phyloP scores from a whole-genome alignment of 2,797 vertebrate genomes.

The Arctocebus calabarensis region DNA sequence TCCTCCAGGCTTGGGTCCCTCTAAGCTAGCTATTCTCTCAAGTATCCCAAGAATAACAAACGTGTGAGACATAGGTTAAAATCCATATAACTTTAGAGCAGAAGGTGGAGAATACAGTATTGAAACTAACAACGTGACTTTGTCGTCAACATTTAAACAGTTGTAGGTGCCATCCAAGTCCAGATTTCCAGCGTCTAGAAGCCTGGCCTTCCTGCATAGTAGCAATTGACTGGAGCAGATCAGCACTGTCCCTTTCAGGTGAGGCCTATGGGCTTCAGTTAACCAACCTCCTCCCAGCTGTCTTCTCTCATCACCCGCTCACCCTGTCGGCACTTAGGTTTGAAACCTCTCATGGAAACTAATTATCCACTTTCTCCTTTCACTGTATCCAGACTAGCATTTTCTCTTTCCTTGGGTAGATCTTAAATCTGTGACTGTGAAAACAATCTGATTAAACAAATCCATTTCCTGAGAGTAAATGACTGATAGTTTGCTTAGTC shows the following conservation, averaged over 20 bases:
- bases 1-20: not conserved
- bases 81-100: not conserved
- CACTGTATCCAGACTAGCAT: not conserved
- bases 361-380: not conserved
- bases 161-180: not conserved
- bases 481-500: not conserved
- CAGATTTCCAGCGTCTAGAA: not conserved
- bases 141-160: not conserved
- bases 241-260: not conserved
- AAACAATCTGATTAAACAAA: slow-evolving; percentile 63
- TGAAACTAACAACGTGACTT: not conserved
- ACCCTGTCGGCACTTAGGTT: not conserved
- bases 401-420: slow-evolving; percentile 20
- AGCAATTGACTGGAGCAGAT: not conserved
- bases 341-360: not conserved
- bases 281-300: too few relatives aligned
- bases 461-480: slow-evolving; percentile 36
- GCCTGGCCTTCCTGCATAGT: not conserved
- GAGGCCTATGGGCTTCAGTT: too few relatives aligned
- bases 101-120: not conserved
- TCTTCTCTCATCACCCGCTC: not conserved
- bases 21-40: not conserved
- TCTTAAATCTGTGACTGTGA: slow-evolving; percentile 62
- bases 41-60: not conserved
- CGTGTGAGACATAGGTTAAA: not conserved